These are phyloP conservation scores for Panopea generosa DNA, from an alignment of 2,888 invertebrate genomes.

Conservation along the genomic window DNA sequence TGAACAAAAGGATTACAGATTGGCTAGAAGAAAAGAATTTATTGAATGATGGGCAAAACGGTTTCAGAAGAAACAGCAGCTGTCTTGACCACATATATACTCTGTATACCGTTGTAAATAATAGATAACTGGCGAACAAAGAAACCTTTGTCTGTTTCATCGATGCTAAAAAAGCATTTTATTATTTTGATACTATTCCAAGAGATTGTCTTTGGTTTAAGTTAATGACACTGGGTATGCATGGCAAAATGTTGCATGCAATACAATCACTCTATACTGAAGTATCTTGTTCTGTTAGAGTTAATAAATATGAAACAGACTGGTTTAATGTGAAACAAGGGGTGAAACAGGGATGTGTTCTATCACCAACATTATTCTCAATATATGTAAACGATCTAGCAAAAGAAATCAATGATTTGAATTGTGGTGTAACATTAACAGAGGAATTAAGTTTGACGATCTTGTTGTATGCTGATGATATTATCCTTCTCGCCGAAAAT, in stretches of 20 bases:
- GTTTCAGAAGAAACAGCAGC: slow-evolving; percentile 30
- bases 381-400: slow-evolving; percentile 42
- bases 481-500: slow-evolving; percentile 24
- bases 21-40: slow-evolving; percentile 30
- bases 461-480: slow-evolving; percentile 44
- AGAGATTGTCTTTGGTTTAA: slow-evolving; percentile 29
- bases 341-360: slow-evolving; percentile 37
- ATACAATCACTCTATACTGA: slow-evolving; percentile 29
- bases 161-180: slow-evolving; percentile 38
- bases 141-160: slow-evolving; percentile 33
- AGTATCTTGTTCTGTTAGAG: slow-evolving; percentile 9
- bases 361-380: slow-evolving; percentile 33
- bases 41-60: slow-evolving; percentile 40
- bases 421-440: slow-evolving; percentile 15
- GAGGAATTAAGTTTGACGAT: slow-evolving; percentile 2
- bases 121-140: slow-evolving; percentile 2
- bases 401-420: slow-evolving; percentile 9
- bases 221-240: slow-evolving; percentile 10
- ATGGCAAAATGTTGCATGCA: slow-evolving; percentile 35
- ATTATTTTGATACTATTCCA: slow-evolving; percentile 40
- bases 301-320: slow-evolving; percentile 20
- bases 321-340: slow-evolving; percentile 29
- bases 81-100: slow-evolving; percentile 36
- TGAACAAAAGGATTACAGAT: slow-evolving; percentile 10
- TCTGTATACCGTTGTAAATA: slow-evolving; percentile 25